Conservation (phyloP, 1,140 invertebrate species). For the Bombyx mori region DNA sequence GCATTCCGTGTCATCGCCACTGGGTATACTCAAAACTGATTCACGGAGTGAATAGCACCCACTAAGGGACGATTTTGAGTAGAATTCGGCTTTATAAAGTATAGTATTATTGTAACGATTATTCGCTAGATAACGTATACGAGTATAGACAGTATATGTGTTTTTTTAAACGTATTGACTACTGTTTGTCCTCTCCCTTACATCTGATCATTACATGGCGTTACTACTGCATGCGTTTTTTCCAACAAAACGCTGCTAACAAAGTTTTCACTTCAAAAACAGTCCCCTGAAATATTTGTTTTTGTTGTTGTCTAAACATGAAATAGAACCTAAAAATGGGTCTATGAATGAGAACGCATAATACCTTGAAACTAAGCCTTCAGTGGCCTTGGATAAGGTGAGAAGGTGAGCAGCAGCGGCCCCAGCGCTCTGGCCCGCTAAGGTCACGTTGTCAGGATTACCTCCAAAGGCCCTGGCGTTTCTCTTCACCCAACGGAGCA, state of each 20-base stretch:
- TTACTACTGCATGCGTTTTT: no score
- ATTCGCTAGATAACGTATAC: no score
- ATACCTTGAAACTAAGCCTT: slow-evolving; percentile 48
- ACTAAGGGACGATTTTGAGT: no score
- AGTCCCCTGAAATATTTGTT: neutral
- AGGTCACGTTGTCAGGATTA: slow-evolving; percentile 73
- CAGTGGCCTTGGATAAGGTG: slow-evolving; percentile 51
- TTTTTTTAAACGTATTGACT: neutral
- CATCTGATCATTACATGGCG: no score
- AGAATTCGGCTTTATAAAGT: no score
- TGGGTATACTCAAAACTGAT: no score
- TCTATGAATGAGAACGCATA: neutral
- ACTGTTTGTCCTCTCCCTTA: neutral
- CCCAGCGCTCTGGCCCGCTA: slow-evolving; percentile 75
- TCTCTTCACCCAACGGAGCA: slow-evolving; percentile 74
- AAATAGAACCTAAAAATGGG: neutral
- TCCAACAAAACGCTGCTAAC: neutral
- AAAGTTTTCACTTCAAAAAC: neutral
- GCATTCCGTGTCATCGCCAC: no score
- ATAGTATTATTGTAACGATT: no score
- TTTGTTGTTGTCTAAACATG: neutral
- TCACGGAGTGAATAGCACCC: no score
- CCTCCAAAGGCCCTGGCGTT: slow-evolving; percentile 80
- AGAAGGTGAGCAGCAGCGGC: slow-evolving; percentile 65
- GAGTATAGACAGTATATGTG: no score